These are phyloP conservation scores for Electrophaes corylata DNA, from an alignment of 2,888 invertebrate species.

Conservation along the genomic window DNA sequence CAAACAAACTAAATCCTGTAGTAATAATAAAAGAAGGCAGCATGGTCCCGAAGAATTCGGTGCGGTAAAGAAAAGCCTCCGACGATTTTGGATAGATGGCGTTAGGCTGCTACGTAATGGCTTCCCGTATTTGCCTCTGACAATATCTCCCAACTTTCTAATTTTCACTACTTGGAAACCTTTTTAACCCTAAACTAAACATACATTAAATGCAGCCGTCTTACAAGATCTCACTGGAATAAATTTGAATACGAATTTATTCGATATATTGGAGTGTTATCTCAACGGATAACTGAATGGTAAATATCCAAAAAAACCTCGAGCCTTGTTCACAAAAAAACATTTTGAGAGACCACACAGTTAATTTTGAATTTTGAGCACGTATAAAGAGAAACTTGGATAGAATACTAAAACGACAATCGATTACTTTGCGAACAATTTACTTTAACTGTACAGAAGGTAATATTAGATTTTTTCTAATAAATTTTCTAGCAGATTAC, in stretches of 20 bases:
- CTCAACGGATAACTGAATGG: slow-evolving; percentile 46
- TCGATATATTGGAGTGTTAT: slow-evolving; percentile 46
- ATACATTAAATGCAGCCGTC: slow-evolving; percentile 34
- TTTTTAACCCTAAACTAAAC: slow-evolving; percentile 26
- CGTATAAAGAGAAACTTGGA: slow-evolving; percentile 23
- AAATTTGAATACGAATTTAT: slow-evolving; percentile 57
- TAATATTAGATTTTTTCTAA: not conserved
- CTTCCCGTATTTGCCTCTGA: slow-evolving; percentile 53
- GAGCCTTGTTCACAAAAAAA: slow-evolving; percentile 30
- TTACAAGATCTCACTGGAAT: slow-evolving; percentile 51
- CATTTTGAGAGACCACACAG: slow-evolving; percentile 32
- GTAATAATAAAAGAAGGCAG: slow-evolving; percentile 34
- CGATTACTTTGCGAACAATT: slow-evolving; percentile 1
- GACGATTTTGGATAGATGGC: slow-evolving; percentile 81
- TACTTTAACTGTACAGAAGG: too few species aligned
- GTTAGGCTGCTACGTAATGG: slow-evolving; percentile 72
- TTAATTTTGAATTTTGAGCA: slow-evolving; percentile 26
- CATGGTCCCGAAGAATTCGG: slow-evolving; percentile 79
- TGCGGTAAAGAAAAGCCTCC: slow-evolving; percentile 76
- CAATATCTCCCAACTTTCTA: slow-evolving; percentile 43
- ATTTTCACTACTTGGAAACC: slow-evolving; percentile 41
- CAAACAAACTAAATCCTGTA: slow-evolving; percentile 31
- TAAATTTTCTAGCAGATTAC: not conserved
- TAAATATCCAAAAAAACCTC: slow-evolving; percentile 31
- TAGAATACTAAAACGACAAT: slow-evolving; percentile 20